Percentiles rank a stretch among this genome's conserved stretches.
Conservation (phyloP, 1,140 invertebrate genomes). For the Rhyacophila brunnea region DNA sequence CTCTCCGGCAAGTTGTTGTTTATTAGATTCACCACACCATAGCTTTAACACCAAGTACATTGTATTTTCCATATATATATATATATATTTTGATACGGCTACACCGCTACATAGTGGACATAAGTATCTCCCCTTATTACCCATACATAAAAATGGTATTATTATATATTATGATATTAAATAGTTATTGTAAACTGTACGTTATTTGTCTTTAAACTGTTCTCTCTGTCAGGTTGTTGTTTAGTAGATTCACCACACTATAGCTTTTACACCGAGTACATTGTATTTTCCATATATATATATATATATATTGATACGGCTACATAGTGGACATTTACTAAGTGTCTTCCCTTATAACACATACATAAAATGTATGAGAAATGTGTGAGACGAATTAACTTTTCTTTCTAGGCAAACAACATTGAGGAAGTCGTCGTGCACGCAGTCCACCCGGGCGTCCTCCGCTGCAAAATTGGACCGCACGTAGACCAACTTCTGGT, state of each 20-base stretch:
- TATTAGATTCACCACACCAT: too few species aligned
- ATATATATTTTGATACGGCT: too few species aligned
- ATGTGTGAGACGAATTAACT: too few species aligned
- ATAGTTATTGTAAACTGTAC: too few species aligned
- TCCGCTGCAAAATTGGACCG: slow-evolving; percentile 72
- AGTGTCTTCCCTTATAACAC: not conserved
- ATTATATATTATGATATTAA: too few species aligned
- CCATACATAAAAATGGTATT: too few species aligned
- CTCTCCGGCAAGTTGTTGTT: too few species aligned
- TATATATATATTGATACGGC: not conserved
- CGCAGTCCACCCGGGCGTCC: slow-evolving; percentile 79
- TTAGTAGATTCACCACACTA: slow-evolving; percentile 27
- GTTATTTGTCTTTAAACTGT: not conserved
- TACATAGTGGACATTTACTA: not conserved
- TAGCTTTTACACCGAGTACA: slow-evolving; percentile 39
- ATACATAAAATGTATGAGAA: not conserved
- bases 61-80: too few species aligned
- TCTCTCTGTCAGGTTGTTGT: not conserved
- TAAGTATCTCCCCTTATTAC: too few species aligned
- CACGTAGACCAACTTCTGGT: slow-evolving; percentile 54
- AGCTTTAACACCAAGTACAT: too few species aligned
- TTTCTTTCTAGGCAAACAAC: slow-evolving; percentile 15
- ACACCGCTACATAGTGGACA: too few species aligned
- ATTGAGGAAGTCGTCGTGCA: slow-evolving; percentile 69
- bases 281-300: too few species aligned